phyloP scores from a whole-genome alignment of 2,113 vertebrate genomes.

The Porphyrio hochstetteri region DNA sequence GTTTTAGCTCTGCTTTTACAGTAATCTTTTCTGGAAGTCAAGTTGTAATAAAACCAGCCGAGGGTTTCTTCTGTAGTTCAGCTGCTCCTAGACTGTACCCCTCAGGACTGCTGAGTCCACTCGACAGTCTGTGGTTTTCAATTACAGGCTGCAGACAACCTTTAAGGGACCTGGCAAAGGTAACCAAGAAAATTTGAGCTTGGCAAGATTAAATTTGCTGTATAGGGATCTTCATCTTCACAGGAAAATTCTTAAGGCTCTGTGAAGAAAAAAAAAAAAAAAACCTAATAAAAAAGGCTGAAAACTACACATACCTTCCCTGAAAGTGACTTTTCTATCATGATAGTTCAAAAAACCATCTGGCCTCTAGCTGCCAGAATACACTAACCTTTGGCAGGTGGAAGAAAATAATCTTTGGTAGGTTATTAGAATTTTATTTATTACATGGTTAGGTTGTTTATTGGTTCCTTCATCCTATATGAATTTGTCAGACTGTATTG shows the following conservation, averaged over 20 bases:
- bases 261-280: background rate
- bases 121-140: background rate
- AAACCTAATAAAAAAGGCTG: background rate
- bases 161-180: slow-evolving; percentile 4
- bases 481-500: background rate
- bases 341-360: background rate
- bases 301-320: background rate
- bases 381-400: background rate
- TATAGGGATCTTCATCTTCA: background rate
- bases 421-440: background rate
- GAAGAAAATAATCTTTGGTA: background rate
- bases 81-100: background rate
- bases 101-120: slow-evolving; percentile 13
- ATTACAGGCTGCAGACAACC: background rate
- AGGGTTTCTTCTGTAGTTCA: background rate
- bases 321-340: background rate
- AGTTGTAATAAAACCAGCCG: background rate
- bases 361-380: background rate
- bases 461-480: background rate
- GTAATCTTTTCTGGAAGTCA: background rate
- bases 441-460: background rate
- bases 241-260: background rate
- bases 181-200: slow-evolving; percentile 3
- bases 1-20: background rate
- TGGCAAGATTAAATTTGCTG: slow-evolving; percentile 33